phyloP scores from a whole-genome alignment of 2,888 invertebrate species.

The Aporophyla lueneburgensis region DNA sequence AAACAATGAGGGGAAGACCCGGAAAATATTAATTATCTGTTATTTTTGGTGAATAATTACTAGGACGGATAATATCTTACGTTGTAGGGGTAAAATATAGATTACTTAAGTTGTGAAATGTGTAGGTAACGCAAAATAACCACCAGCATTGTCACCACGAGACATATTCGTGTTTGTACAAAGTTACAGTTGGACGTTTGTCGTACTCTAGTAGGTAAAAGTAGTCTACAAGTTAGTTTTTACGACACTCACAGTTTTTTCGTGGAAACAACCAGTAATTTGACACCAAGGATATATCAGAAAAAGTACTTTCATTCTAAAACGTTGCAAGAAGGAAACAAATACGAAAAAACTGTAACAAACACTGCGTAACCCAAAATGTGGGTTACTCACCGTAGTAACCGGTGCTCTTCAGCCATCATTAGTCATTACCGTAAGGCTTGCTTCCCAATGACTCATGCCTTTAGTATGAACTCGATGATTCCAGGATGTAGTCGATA shows the following conservation, averaged over 20 bases:
- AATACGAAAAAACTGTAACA: neutral
- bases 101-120: neutral
- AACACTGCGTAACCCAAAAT: constrained; percentile 20
- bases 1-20: constrained; percentile 46
- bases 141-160: neutral
- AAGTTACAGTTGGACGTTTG: neutral
- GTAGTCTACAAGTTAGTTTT: neutral
- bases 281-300: neutral
- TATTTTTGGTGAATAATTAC: constrained; percentile 25
- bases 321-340: neutral
- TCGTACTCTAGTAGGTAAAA: neutral
- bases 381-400: constrained; percentile 41
- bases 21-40: constrained; percentile 12
- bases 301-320: neutral
- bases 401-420: constrained; percentile 27
- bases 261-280: neutral
- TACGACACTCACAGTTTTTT: neutral
- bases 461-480: constrained; percentile 68
- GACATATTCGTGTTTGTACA: neutral
- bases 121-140: neutral
- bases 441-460: constrained; percentile 72
- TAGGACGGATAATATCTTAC: neutral
- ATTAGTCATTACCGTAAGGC: constrained; percentile 59
- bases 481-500: constrained; percentile 65
- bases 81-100: neutral